Evolutionary conservation across 2,797 vertebrate genomes (phyloP).

Genomic region (Podarcis siculus): DNA sequence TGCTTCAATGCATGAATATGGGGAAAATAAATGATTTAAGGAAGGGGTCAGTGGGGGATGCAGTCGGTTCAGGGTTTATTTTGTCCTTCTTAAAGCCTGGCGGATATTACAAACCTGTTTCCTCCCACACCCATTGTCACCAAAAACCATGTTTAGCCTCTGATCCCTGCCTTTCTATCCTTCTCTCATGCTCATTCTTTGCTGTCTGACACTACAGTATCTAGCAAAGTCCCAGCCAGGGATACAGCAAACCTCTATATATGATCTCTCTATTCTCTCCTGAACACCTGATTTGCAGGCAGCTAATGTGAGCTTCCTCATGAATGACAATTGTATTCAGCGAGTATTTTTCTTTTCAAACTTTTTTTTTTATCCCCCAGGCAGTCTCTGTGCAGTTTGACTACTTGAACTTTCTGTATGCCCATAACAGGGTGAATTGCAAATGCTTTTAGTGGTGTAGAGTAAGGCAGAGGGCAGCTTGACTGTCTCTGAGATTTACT

Average conservation of each 20-base stretch:
- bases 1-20: neutral
- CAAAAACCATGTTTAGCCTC: conserved; percentile 46
- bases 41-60: neutral
- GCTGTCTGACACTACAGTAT: conserved; percentile 40
- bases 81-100: conserved; percentile 34
- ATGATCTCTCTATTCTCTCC: conserved; percentile 73
- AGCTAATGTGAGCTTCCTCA: conserved; percentile 73
- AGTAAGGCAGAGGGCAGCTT: conserved; percentile 58
- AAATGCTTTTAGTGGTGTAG: conserved; percentile 64
- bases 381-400: conserved; percentile 62
- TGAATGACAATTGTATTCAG: conserved; percentile 75
- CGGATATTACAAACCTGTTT: conserved; percentile 15
- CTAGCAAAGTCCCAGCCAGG: conserved; percentile 38
- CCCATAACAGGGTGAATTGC: conserved; percentile 68
- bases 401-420: conserved; percentile 65
- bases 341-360: conserved; percentile 70
- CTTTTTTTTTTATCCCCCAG: conserved; percentile 71
- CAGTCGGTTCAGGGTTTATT: neutral
- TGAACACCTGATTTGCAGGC: conserved; percentile 69
- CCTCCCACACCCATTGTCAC: neutral
- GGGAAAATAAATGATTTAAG: conserved; percentile 2
- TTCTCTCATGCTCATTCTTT: conserved; percentile 19
- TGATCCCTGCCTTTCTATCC: conserved; percentile 13
- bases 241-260: conserved; percentile 62
- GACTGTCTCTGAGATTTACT: conserved; percentile 62